Conservation (phyloP, 2,888 invertebrate genomes). For the Ormyrus nitidulus region DNA sequence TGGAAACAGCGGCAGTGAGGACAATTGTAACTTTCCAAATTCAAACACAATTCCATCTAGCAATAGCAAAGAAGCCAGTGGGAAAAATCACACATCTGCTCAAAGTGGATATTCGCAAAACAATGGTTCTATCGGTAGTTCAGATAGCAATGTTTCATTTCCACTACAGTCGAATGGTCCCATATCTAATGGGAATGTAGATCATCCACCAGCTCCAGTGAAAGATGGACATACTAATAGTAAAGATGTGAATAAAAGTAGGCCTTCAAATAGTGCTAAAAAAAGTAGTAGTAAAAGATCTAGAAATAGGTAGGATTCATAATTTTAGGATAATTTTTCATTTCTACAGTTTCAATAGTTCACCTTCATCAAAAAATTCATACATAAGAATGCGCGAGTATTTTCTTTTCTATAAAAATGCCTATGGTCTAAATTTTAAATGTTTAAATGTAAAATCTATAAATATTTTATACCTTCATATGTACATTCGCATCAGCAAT, state of each 20-base stretch:
- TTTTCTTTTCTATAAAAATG: constrained; percentile 38
- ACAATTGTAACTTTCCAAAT: constrained; percentile 75
- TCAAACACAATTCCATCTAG: constrained; percentile 68
- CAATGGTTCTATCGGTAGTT: constrained; percentile 69
- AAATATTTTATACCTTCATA: neutral
- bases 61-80: constrained; percentile 72
- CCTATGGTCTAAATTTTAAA: constrained; percentile 23
- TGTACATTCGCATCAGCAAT: no score
- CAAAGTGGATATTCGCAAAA: constrained; percentile 71
- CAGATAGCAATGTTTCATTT: constrained; percentile 64
- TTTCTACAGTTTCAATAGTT: constrained; percentile 34
- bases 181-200: constrained; percentile 78
- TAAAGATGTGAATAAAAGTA: constrained; percentile 75
- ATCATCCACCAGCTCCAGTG: constrained; percentile 81
- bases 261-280: constrained; percentile 79
- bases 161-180: constrained; percentile 69
- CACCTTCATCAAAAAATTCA: constrained; percentile 35
- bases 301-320: constrained; percentile 82
- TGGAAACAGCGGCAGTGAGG: constrained; percentile 78
- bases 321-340: constrained; percentile 24
- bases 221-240: constrained; percentile 72
- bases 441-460: neutral
- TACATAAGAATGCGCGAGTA: constrained; percentile 19
- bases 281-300: constrained; percentile 89
- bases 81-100: constrained; percentile 72